Evolutionary conservation across 2,113 vertebrate species (phyloP), one percentile per base, ranked within the genome.

Genomic region (Stegostoma tigrinum): DNA sequence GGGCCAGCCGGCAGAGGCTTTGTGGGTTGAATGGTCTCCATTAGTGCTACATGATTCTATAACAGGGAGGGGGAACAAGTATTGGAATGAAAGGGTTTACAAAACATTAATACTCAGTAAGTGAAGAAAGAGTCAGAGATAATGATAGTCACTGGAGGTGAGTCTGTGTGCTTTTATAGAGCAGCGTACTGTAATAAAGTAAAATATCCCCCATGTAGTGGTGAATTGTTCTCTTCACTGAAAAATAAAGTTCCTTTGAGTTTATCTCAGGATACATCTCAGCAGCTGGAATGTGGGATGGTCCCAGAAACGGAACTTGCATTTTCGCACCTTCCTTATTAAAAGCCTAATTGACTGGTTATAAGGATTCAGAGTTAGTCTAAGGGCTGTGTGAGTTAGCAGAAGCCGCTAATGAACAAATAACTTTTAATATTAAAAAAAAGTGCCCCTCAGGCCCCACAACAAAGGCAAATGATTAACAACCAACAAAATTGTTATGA

Each of bases 391-490:
- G 87, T 24, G 87, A 30, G 87, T 90, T 90, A 5, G 14, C 52
- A 17, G 48, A 5, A 90, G n/a, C 87, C 52, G 52, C 48, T 61
- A 90, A 64, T 34, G 52, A 90, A 61, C 27, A 90, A 87, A 87
- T 24, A 48, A 48, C 85, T 87, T 61, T 87, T 52, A 87, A 52
- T 87, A 27, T 52, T 52, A 1, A 27, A 52, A 89, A 89, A 17
- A 61, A n/a, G 72, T 90, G 87, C 52, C 52, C 52, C 3, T 83
- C 80, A 42, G 80, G 80, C 38, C 15, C 80, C n/a, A 55, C 87
- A 61, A 90, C 87, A 61, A 61, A 90, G 87, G 87, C 52, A 61
- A 90, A 90, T 61, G 87, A 90, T 90, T 55, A 90, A 90, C 48
- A 90, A 15, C 0, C 52, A 0, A 34, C 87, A 90, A 90, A 34